Evolutionary conservation across 30 jellyfish, hydroid and myxozoan genomes (phyloP), one percentile per base, ranked within the genome.

Genomic region (Hydractinia echinata): DNA sequence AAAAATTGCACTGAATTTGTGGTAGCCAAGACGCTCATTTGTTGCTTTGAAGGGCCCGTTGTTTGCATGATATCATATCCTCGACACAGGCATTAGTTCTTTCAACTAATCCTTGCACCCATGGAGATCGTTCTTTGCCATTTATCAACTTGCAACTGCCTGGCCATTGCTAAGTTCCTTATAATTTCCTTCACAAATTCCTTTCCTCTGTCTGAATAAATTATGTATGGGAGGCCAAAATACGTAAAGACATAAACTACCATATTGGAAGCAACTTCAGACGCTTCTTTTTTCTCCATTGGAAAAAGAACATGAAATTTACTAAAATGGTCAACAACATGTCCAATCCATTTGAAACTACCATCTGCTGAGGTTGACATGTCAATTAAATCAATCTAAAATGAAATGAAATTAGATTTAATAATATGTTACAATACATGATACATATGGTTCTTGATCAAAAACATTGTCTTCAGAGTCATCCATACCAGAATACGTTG

Each of bases 121-220:
- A 30, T 30, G 44, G 81, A n/a, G 81, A 72, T 18, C 81, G 30
- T 4, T 3, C 60, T 72, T 72, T 72, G 10, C 81, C 81, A 72
- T 72, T 72, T 10, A 72, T 72, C 10, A 72, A 51, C 62, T 72
- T 72, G 81, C 81, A 72, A 15, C 50, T 39, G 8, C 81, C 81
- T 72, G 81, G 81, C 81, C 81, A 8, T n/a, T 64, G 8, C 39
- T 7, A 30, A 21, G 16, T 72, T 51, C 50, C 14, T 18, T 8
- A 72, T 30, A 15, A 72, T 15, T n/a, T 72, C 50, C 73, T 72
- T 72, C 81, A 72, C 81, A 72, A 72, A 72, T 72, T 64, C 74
- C 39, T 64, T 64, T 6, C 74, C 74, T 64, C 74, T 64, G 74
- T 64, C 74, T 64, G 74, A 64, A 64, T 64, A 6, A 5, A 64